Evolutionary conservation across 2,797 vertebrate genomes (phyloP), one percentile per base, ranked within the genome.

Genomic region (Sebastes hopkinsi): DNA sequence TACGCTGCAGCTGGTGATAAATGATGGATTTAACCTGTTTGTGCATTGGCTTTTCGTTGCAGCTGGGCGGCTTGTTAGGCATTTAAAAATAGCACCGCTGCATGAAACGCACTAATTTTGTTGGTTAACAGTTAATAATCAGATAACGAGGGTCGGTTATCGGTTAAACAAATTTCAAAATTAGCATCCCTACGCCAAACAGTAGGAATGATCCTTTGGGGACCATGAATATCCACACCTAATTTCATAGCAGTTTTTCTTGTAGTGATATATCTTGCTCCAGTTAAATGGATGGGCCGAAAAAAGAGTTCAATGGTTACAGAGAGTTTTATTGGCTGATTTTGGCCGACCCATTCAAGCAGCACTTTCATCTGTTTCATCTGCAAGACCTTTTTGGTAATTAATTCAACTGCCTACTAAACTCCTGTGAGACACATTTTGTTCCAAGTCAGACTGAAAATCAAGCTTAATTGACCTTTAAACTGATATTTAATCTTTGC

Each of bases 401-500:
- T 94, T 87, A 87, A 93, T 93, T 91, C 79, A 85, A 55, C 79
- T 68, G 81, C 83, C 70, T 10, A 38, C 70, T 74, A 68, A 89
- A 64, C 77, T 84, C 89, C 83, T 76, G 61, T 20, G 83, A 88
- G 81, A 88, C 79, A 42, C 25, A n/a, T 69, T 85, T 92, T 89
- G 80, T 83, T 86, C 80, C 2, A 54, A 80, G 79, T 88, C 75
- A 29, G 66, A 83, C 52, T 72, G 81, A 87, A 84, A 91, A 94
- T 94, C 78, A 91, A 92, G 84, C 69, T 85, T 88, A 90, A 91
- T 86, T 92, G 92, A 95, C 92, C 93, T 94, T 94, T 92, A 85
- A 77, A 90, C 83, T 92, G 92, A 92, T 94, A 93, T 95, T 94
- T 94, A 88, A 88, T 92, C 88, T 83, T 69, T 85, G 90, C 87